These are phyloP conservation scores for Condylostylus longicornis DNA, from an alignment of 1,140 invertebrate species.

Conservation along the genomic window DNA sequence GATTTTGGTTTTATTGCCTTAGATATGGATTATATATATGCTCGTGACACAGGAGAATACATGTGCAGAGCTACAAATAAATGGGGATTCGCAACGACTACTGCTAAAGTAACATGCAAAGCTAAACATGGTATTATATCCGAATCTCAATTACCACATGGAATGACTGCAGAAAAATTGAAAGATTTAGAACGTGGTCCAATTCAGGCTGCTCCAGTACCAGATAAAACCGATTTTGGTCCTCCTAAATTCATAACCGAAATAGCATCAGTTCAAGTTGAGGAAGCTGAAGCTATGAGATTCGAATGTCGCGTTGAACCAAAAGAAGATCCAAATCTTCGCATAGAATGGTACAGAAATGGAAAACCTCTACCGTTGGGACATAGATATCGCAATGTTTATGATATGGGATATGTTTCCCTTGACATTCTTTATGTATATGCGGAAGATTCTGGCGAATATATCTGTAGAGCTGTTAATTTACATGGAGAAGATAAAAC, in stretches of 20 bases:
- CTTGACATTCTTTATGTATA: constrained; percentile 89
- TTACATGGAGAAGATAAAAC: constrained; percentile 78
- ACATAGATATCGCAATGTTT: constrained; percentile 79
- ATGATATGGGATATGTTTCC: constrained; percentile 90
- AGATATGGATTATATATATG: constrained; percentile 74
- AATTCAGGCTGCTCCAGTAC: constrained; percentile 52
- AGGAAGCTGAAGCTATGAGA: constrained; percentile 79
- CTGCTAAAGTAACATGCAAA: constrained; percentile 66
- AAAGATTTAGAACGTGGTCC: constrained; percentile 82
- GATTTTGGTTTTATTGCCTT: constrained; percentile 86
- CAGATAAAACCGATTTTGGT: constrained; percentile 38
- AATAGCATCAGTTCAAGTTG: constrained; percentile 61
- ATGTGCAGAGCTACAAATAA: constrained; percentile 72
- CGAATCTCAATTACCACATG: constrained; percentile 81
- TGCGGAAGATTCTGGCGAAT: constrained; percentile 85
- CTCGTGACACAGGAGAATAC: constrained; percentile 73
- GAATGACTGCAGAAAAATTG: constrained; percentile 82
- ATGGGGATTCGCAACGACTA: constrained; percentile 70
- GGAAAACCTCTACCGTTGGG: constrained; percentile 74
- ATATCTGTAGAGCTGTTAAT: constrained; percentile 74
- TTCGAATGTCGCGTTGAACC: constrained; percentile 94
- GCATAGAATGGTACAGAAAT: constrained; percentile 87
- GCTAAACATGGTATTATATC: constrained; percentile 77
- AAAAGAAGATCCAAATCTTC: constrained; percentile 81
- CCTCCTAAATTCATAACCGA: constrained; percentile 78